A percentile compares a stretch with the other conserved stretches of the same genome.
phyloP scores from a whole-genome alignment of 1,140 invertebrate genomes.

The Lethocerus indicus region DNA sequence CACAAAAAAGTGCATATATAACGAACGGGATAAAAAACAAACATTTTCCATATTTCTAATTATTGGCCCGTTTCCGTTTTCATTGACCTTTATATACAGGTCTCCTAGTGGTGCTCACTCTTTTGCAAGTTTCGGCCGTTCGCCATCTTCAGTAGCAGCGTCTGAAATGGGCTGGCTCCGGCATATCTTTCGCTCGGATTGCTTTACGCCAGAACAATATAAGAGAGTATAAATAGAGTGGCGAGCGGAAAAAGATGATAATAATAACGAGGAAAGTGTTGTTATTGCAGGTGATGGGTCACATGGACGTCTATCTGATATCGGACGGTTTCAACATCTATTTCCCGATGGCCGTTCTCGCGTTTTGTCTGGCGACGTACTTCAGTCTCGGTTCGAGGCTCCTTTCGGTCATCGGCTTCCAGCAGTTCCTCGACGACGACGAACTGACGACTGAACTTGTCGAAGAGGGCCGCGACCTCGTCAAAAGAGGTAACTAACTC shows the following conservation, averaged over 20 bases:
- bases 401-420: conserved; percentile 79
- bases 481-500: conserved; percentile 49
- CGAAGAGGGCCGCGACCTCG: conserved; percentile 80
- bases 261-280: conserved; percentile 10
- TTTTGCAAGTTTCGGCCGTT: too few species aligned
- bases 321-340: conserved; percentile 98
- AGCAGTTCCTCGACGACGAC: conserved; percentile 88
- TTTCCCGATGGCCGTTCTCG: conserved; percentile 91
- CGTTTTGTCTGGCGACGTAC: conserved; percentile 88
- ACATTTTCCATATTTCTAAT: too few species aligned
- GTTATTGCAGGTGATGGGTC: conserved; percentile 88
- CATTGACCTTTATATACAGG: not conserved
- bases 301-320: conserved; percentile 97
- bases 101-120: not conserved
- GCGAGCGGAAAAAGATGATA: not conserved
- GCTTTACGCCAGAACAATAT: not conserved
- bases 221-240: not conserved
- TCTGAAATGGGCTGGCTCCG: too few species aligned
- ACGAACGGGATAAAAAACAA: too few species aligned
- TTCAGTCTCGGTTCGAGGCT: conserved; percentile 83
- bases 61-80: not conserved
- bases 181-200: too few species aligned
- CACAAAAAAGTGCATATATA: too few species aligned
- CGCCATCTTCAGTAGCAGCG: too few species aligned
- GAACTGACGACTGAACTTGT: conserved; percentile 84